Conservation (phyloP, 2,113 vertebrate genomes). For the Otocyon megalotis region DNA sequence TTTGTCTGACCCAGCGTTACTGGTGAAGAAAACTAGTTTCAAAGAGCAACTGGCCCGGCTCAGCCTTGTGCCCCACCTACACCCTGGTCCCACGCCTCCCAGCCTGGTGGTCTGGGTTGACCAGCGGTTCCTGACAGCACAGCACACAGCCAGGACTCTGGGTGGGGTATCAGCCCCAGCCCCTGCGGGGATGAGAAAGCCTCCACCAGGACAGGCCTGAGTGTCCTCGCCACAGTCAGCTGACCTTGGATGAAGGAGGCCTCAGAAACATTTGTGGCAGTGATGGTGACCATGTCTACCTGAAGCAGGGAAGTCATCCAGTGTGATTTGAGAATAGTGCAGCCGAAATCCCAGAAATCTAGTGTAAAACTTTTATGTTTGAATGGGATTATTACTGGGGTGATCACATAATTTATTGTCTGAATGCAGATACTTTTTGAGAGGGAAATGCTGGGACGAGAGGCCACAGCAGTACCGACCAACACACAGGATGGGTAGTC, state of each 20-base stretch:
- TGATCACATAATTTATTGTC: background rate
- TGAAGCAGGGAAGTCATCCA: background rate
- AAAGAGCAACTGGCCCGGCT: background rate
- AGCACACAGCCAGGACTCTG: no score
- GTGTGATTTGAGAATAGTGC: background rate
- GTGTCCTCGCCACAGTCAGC: background rate
- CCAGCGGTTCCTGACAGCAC: background rate
- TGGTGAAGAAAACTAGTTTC: background rate
- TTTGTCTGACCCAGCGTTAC: background rate
- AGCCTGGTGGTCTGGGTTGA: background rate
- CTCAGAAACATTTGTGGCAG: background rate
- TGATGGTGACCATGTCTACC: no score
- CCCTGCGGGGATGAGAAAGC: background rate
- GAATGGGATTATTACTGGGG: background rate
- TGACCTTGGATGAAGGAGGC: background rate
- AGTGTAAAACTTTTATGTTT: background rate
- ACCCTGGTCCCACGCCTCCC: accelerated
- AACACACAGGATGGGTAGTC: accelerated
- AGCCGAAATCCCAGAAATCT: background rate
- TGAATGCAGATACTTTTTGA: background rate
- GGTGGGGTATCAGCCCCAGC: accelerated
- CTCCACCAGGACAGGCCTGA: background rate
- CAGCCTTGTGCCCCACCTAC: accelerated
- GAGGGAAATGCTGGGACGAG: background rate
- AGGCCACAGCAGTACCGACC: background rate